These are phyloP conservation scores for Neolamprologus ventralis DNA, from an alignment of 2,113 vertebrate species.

Conservation along the genomic window DNA sequence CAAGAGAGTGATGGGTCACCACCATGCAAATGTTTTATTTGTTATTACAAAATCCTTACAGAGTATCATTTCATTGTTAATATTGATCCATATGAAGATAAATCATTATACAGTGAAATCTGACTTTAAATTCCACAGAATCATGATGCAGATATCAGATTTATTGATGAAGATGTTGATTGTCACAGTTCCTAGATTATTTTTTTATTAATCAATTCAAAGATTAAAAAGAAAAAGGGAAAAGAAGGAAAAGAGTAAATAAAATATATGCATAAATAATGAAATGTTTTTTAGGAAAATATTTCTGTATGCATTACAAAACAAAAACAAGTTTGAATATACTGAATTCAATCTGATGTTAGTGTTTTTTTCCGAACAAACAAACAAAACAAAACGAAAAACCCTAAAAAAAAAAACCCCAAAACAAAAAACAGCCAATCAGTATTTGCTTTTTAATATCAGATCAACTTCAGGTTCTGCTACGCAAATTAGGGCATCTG, in stretches of 20 bases:
- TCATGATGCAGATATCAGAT: not conserved
- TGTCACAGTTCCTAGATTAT: not conserved
- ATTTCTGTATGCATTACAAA: not conserved
- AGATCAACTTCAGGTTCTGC: not conserved
- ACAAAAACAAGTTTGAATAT: not conserved
- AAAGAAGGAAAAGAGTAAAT: not conserved
- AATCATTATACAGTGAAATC: not conserved
- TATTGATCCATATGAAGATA: accelerated
- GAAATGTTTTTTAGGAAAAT: not conserved
- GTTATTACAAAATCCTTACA: not conserved
- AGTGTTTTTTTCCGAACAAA: not conserved
- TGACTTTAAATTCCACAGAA: not conserved
- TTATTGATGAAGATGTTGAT: not conserved
- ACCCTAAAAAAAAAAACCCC: accelerated
- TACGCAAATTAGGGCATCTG: not conserved
- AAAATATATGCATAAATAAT: not conserved
- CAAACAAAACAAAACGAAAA: not conserved
- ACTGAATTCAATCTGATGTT: accelerated
- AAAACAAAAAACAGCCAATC: not conserved
- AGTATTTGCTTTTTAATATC: not conserved
- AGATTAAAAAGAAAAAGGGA: no score
- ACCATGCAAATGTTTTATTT: not conserved
- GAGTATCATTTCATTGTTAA: not conserved
- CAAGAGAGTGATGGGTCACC: not conserved
- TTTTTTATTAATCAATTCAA: no score